Base-by-base conservation (phyloP, 1,140 invertebrate species). In the Papilio glaucus region DNA sequence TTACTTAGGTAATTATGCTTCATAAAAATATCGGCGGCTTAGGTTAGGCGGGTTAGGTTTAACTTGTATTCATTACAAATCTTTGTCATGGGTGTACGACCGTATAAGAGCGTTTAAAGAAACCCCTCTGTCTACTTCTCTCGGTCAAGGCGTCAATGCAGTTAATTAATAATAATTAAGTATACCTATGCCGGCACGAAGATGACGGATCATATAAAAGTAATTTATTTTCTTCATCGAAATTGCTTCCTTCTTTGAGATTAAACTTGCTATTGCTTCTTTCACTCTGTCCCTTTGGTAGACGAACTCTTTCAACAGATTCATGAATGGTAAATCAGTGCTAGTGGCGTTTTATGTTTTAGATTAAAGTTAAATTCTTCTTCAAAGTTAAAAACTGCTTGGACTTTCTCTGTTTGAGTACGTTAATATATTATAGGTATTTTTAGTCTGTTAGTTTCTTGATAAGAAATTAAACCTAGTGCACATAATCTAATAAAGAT, bases 151-250 rank as follows among this genome's bases (percentile, higher is more conserved):
- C n/a, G n/a, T n/a, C n/a, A n/a, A n/a, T n/a, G n/a, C n/a, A n/a
- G n/a, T n/a, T n/a, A n/a, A n/a, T n/a, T n/a, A n/a, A n/a, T n/a
- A n/a, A n/a, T n/a, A n/a, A n/a, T n/a, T n/a, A n/a, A n/a, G n/a
- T n/a, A n/a, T n/a, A n/a, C n/a, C n/a, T n/a, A n/a, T n/a, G n/a
- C n/a, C 29, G 29, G 29, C 6, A 33, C 29, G 9, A 2, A 24
- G 49, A 12, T 57, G 21, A 57, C 21, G 21, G 18, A 10, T 49
- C 9, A 57, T 57, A 57, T 49, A 49, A 49, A 57, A 57, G 49
- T 26, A 57, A 57, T 57, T 57, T 13, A 57, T 57, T 10, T 57
- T 12, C 49, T 24, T 57, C 9, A 57, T 24, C 21, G 18, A 57
- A 57, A 57, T 57, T 33, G 2, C 2, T 33, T 33, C 21, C 21